These are phyloP conservation scores for Pherbina coryleti DNA, from an alignment of 2,888 invertebrate genomes.

Conservation along the genomic window DNA sequence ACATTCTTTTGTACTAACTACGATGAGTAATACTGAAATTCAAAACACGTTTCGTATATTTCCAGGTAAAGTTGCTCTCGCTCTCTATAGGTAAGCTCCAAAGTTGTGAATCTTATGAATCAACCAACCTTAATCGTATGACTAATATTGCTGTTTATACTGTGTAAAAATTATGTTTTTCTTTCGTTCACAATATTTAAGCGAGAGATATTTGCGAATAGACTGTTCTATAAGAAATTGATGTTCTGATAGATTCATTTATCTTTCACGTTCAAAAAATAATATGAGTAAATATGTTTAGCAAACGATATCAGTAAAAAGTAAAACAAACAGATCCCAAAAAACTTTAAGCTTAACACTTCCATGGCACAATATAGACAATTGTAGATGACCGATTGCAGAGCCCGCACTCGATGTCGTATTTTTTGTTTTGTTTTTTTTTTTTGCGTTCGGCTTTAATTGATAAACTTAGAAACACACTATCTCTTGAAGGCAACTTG, in stretches of 20 bases:
- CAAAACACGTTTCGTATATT: background rate
- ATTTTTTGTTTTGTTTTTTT: background rate
- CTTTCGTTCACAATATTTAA: slow-evolving; percentile 26
- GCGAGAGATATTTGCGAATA: background rate
- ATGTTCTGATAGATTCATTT: background rate
- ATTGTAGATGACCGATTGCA: background rate
- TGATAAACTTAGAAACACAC: background rate
- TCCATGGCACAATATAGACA: slow-evolving; percentile 46
- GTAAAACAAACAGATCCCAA: slow-evolving; percentile 51
- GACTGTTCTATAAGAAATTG: background rate
- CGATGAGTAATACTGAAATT: slow-evolving; percentile 17
- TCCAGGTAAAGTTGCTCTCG: background rate
- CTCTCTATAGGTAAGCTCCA: background rate
- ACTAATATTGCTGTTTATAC: background rate
- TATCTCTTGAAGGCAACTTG: background rate
- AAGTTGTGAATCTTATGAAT: slow-evolving; percentile 13
- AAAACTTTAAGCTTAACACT: slow-evolving; percentile 51
- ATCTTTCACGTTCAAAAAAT: background rate
- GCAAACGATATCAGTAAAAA: slow-evolving; percentile 50
- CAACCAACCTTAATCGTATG: background rate
- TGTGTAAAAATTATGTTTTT: background rate
- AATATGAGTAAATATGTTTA: slow-evolving; percentile 44
- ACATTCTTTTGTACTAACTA: too few species aligned
- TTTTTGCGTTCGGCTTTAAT: background rate
- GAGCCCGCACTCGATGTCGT: background rate